phyloP scores from a whole-genome alignment of 2,888 invertebrate genomes.

The Eupithecia subumbrata region DNA sequence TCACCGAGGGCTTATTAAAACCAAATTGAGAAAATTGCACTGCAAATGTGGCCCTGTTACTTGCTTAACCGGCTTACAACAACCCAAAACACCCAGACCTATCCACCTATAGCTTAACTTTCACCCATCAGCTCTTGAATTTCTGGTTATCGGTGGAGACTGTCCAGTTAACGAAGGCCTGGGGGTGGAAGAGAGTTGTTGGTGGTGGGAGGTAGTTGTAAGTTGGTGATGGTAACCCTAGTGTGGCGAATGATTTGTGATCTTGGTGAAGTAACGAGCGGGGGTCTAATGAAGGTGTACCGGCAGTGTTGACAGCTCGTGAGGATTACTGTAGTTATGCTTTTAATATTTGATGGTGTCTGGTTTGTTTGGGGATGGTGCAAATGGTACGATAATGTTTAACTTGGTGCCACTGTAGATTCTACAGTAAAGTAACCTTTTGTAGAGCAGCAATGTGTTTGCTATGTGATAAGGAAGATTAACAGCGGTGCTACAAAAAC shows the following conservation, averaged over 20 bases:
- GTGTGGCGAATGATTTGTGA: constrained; percentile 70
- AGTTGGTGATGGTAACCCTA: constrained; percentile 50
- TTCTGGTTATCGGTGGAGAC: constrained; percentile 45
- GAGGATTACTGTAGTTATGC: constrained; percentile 59
- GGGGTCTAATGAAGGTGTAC: constrained; percentile 75
- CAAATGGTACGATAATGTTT: background rate
- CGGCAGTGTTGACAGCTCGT: constrained; percentile 71
- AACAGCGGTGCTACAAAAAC: too few relatives aligned
- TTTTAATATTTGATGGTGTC: constrained; percentile 50
- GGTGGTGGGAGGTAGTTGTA: constrained; percentile 20
- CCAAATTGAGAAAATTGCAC: constrained; percentile 82
- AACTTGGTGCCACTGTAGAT: too few relatives aligned
- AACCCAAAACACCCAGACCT: constrained; percentile 53
- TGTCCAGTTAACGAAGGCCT: constrained; percentile 52
- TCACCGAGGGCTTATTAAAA: constrained; percentile 77
- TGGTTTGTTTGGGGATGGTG: constrained; percentile 10
- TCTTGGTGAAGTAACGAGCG: constrained; percentile 71
- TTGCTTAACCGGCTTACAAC: constrained; percentile 72
- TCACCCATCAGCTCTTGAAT: constrained; percentile 46
- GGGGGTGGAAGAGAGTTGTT: constrained; percentile 34
- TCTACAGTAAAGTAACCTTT: background rate
- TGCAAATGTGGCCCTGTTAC: constrained; percentile 79
- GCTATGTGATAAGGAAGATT: too few relatives aligned
- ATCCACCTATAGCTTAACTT: constrained; percentile 37
- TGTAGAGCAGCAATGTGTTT: too few relatives aligned